Base-by-base conservation (phyloP, 2,113 vertebrate species). In the Bufo bufo region DNA sequence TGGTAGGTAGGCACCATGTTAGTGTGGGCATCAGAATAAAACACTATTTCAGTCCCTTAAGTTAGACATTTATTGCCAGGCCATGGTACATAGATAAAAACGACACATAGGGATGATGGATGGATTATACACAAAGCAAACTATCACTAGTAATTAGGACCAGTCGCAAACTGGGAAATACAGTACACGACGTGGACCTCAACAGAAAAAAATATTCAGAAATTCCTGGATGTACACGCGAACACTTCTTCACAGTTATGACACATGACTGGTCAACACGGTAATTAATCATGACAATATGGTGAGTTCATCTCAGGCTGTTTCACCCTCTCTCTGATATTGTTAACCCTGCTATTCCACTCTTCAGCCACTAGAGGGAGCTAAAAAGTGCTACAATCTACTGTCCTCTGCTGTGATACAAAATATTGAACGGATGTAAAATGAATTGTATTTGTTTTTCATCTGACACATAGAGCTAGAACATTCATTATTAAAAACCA, bases 361-460 rank as follows among this genome's bases (percentile, higher is more conserved):
- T 17, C 7, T 66, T 14, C 2, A 0, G 8, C 74, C 85, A 86
- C 85, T 86, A 86, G 85, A 66, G 85, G 85, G 85, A 77, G 58
- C 23, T 54, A 47, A 52, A 47, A 6, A 17, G 45, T 11, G 47
- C 45, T 23, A 47, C 43, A 74, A 74, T 47, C 45, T 45, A 47
- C 6, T 16, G 33, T 72, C 23, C 52, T 52, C 9, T 52, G 5
- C 66, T 45, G 23, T 71, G 33, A 66, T 66, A n/a, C 63, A 66
- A 66, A 66, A 20, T 66, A 10, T 23, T 23, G 19, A 63, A 5
- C 52, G 33, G 33, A 33, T 33, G 33, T 33, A 1, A 33, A 33
- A 33, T 33, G 33, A 33, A 33, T 33, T 33, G 33, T 33, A 33
- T 1, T 33, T 33, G 33, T 33, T 33, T 33, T 33, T 33, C 33